Evolutionary conservation across 2,113 vertebrate species (phyloP).

Genomic region (Campylorhamphus procurvoides): DNA sequence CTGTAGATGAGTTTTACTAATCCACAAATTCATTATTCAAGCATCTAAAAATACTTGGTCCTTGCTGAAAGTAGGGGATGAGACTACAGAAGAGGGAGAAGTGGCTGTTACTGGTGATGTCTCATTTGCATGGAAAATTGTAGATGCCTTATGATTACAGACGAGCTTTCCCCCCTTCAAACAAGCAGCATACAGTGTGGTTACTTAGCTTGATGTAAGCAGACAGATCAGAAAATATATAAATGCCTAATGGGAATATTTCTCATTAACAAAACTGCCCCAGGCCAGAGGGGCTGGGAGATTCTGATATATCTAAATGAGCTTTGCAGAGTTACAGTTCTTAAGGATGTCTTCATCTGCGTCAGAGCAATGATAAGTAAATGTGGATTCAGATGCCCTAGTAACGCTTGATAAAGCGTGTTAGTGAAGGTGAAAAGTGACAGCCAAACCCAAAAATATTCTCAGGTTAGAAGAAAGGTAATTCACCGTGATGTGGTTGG

Average conservation of each 20-base stretch:
- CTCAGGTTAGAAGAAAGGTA: neutral
- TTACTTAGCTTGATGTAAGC: neutral
- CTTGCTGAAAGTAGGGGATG: constrained; percentile 19
- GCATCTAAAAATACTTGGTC: constrained; percentile 48
- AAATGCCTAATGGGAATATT: neutral
- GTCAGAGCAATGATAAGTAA: neutral
- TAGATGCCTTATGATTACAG: neutral
- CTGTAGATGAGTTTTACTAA: constrained; percentile 44
- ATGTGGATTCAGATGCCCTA: neutral
- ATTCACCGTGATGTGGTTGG: neutral
- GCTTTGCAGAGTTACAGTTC: neutral
- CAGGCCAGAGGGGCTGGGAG: neutral
- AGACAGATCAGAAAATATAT: neutral
- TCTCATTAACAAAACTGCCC: neutral
- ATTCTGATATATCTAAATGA: neutral
- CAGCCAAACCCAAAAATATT: neutral
- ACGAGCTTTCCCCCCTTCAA: neutral
- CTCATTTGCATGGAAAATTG: neutral
- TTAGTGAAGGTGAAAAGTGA: constrained; percentile 32
- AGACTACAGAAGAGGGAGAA: neutral
- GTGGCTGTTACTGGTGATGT: neutral
- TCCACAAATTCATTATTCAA: constrained; percentile 49
- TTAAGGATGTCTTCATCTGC: neutral
- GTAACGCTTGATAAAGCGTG: neutral
- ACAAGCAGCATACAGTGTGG: neutral